These are phyloP conservation scores for Agonopterix arenella DNA, from an alignment of 2,888 invertebrate species.

Conservation along the genomic window DNA sequence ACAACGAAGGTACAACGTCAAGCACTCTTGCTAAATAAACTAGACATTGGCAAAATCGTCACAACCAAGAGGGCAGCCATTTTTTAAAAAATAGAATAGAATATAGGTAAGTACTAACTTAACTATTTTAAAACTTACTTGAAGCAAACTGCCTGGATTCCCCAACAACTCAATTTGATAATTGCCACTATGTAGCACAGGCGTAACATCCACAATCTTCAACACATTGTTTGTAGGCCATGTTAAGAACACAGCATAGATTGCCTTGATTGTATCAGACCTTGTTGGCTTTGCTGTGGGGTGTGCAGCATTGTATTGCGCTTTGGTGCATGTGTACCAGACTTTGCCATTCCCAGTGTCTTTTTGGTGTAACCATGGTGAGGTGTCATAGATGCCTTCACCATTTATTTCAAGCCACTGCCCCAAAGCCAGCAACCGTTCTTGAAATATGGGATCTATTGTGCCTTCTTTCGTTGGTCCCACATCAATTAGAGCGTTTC, in stretches of 20 bases:
- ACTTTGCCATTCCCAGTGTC: slow-evolving; percentile 82
- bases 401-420: slow-evolving; percentile 89
- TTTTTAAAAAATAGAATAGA: too few relatives aligned
- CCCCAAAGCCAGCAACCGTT: slow-evolving; percentile 87
- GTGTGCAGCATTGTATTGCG: slow-evolving; percentile 26
- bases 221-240: slow-evolving; percentile 81
- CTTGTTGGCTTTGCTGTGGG: slow-evolving; percentile 30
- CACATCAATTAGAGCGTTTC: slow-evolving; percentile 89
- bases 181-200: slow-evolving; percentile 32
- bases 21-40: too few relatives aligned
- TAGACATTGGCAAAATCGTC: too few relatives aligned
- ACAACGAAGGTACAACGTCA: too few relatives aligned
- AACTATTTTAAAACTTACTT: too few relatives aligned
- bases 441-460: slow-evolving; percentile 91
- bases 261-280: slow-evolving; percentile 32
- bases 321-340: slow-evolving; percentile 81
- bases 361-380: slow-evolving; percentile 89
- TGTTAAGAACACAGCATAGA: slow-evolving; percentile 82
- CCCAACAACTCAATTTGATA: slow-evolving; percentile 44
- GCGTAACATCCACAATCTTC: slow-evolving; percentile 28
- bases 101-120: too few relatives aligned
- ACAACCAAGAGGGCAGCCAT: too few relatives aligned
- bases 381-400: slow-evolving; percentile 88
- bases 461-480: slow-evolving; percentile 94
- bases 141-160: slow-evolving; percentile 9